A percentile compares a stretch with the other conserved stretches of the same genome.
Conservation (phyloP, 2,888 invertebrate genomes). For the Parnassius glacialis region DNA sequence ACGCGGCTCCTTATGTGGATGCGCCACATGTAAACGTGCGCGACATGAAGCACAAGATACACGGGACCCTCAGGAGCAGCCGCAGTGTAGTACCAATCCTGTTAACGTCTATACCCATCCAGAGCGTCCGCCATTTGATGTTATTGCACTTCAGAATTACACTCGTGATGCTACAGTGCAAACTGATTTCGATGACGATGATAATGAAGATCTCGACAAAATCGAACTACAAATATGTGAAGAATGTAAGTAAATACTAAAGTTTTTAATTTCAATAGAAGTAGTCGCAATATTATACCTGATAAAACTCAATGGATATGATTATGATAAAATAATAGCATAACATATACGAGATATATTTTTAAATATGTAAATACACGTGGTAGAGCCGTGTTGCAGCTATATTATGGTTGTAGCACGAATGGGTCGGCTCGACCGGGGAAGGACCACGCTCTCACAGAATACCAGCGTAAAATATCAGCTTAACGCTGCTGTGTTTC, state of each 20-base stretch:
- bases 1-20: slow-evolving; percentile 89
- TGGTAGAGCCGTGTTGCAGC: too few species aligned
- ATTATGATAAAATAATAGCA: too few species aligned
- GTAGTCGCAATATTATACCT: too few species aligned
- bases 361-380: too few species aligned
- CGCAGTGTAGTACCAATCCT: slow-evolving; percentile 42
- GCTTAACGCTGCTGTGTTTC: too few species aligned
- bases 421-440: too few species aligned
- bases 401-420: too few species aligned
- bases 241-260: slow-evolving; percentile 58
- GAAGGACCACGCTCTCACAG: too few species aligned
- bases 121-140: slow-evolving; percentile 67
- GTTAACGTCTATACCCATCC: slow-evolving; percentile 49
- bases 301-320: too few species aligned
- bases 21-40: slow-evolving; percentile 85
- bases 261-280: too few species aligned
- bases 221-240: slow-evolving; percentile 73
- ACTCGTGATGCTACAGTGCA: slow-evolving; percentile 77
- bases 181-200: slow-evolving; percentile 75
- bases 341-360: too few species aligned
- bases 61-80: slow-evolving; percentile 48
- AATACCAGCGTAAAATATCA: too few species aligned
- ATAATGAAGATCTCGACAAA: slow-evolving; percentile 68
- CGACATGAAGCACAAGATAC: slow-evolving; percentile 54
- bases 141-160: slow-evolving; percentile 69